Conservation (phyloP, 2,888 invertebrate genomes). For the Seira ritae region DNA sequence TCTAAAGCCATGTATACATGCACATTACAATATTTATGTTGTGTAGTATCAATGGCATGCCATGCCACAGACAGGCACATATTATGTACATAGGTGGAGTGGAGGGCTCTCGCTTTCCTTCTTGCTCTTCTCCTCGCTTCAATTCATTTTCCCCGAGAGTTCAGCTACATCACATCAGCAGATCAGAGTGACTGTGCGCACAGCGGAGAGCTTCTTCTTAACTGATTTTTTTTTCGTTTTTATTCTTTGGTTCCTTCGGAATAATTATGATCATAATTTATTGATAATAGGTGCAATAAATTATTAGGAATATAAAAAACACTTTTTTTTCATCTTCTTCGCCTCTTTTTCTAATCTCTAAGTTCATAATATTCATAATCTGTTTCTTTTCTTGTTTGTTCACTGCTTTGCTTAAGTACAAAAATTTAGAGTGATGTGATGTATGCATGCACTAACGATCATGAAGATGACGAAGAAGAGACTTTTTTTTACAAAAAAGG, state of each 20-base stretch:
- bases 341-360: background rate
- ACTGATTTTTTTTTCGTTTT: conserved; percentile 31
- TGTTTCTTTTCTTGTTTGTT: conserved; percentile 31
- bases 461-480: background rate
- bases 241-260: conserved; percentile 49
- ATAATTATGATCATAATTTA: conserved; percentile 67
- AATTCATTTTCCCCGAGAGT: conserved; percentile 27
- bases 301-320: conserved; percentile 63
- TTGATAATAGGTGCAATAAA: conserved; percentile 66
- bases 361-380: conserved; percentile 26
- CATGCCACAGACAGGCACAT: no score
- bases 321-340: conserved; percentile 43
- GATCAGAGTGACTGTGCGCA: conserved; percentile 2
- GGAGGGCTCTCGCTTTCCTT: conserved; percentile 12
- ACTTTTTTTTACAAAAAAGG: conserved; percentile 33
- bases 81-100: background rate
- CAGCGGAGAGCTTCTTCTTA: conserved; percentile 20
- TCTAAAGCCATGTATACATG: conserved; percentile 9
- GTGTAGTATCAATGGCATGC: conserved; percentile 6
- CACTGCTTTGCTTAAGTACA: no score
- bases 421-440: background rate
- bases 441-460: no score
- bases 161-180: background rate
- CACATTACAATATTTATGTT: conserved; percentile 6
- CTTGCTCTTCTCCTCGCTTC: conserved; percentile 13